Evolutionary conservation across 2,888 invertebrate genomes (phyloP).

Genomic region (Subacronicta megacephala): DNA sequence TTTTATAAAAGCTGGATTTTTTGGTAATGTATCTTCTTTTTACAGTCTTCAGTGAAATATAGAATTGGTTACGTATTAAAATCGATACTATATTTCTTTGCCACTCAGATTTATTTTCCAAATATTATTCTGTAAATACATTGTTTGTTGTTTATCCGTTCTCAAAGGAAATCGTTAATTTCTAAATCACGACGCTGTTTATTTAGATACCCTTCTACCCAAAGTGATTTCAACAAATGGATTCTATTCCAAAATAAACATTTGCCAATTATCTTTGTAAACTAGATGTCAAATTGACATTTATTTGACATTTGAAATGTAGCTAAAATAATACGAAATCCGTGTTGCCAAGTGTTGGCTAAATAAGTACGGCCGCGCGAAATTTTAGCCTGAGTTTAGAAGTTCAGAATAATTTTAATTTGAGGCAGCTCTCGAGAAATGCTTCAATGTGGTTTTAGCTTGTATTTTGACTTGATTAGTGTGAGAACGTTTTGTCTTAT

Average conservation of each 20-base stretch:
- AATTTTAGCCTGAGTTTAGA: constrained; percentile 30
- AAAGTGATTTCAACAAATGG: constrained; percentile 36
- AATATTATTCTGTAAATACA: neutral
- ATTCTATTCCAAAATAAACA: constrained; percentile 54
- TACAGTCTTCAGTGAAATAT: no score
- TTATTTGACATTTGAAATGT: constrained; percentile 51
- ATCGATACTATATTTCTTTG: neutral
- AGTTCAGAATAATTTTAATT: constrained; percentile 41
- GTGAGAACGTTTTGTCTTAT: constrained; percentile 32
- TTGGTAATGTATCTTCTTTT: no score
- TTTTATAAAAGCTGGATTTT: no score
- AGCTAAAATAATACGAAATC: constrained; percentile 33
- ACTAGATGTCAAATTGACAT: constrained; percentile 45
- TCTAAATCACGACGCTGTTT: constrained; percentile 41
- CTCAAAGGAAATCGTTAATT: constrained; percentile 30
- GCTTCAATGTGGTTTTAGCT: constrained; percentile 36
- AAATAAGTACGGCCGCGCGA: constrained; percentile 33
- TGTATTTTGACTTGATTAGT: constrained; percentile 38
- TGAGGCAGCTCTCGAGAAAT: constrained; percentile 25
- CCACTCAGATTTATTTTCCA: constrained; percentile 2
- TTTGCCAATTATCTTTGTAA: constrained; percentile 52
- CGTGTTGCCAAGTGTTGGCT: constrained; percentile 14
- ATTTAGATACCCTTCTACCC: constrained; percentile 26
- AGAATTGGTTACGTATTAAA: no score
- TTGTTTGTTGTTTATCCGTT: constrained; percentile 15